Evolutionary conservation across 2,113 vertebrate genomes (phyloP), one percentile per base, ranked within the genome.

Genomic region (Corythaeola cristata): DNA sequence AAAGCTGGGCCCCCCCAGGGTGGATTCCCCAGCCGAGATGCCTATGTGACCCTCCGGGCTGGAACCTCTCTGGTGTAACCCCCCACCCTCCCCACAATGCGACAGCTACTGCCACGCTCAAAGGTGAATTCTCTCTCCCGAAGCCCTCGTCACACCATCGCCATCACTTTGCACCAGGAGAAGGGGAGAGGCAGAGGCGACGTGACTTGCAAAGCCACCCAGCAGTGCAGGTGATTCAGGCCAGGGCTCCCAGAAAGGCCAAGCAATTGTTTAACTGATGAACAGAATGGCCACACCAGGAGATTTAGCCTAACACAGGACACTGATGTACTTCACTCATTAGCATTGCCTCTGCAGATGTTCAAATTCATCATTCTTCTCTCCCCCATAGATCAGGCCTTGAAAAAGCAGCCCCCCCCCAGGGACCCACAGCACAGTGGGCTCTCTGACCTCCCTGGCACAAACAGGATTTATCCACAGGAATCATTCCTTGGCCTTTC

Each of bases 61-160:
- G 50, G 44, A 9, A 15, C n/a, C 10, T 44, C 12, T 20, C 32
- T 19, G 49, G 47, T 17, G 33, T n/a, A 62, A 45, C 12, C 39
- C 60, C 15, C 3, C 49, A 63, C 11, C 30, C 44, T 49, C 58
- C 64, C 41, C 77, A 17, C 85, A 12, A 5, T 1, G 47, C 32
- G 35, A 33, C 4, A 69, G 21, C 44, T 39, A 13, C 21, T 67
- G 30, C 17, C 2, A 4, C 2, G 8, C 71, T 37, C 18, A 2
- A 2, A 2, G 10, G 18, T 15, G 55, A 33, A 3, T 66, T 37
- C 78, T 33, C 33, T 21, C 37, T 62, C n/a, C 23, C 56, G 7
- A 28, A 86, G n/a, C 13, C 3, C 50, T 77, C 3, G 0, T 28
- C 5, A 2, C 4, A 5, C 27, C 37, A 18, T 18, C 5, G 0